phyloP scores from a whole-genome alignment of 2,797 vertebrate species.

The Chaetodon trifasciatus region DNA sequence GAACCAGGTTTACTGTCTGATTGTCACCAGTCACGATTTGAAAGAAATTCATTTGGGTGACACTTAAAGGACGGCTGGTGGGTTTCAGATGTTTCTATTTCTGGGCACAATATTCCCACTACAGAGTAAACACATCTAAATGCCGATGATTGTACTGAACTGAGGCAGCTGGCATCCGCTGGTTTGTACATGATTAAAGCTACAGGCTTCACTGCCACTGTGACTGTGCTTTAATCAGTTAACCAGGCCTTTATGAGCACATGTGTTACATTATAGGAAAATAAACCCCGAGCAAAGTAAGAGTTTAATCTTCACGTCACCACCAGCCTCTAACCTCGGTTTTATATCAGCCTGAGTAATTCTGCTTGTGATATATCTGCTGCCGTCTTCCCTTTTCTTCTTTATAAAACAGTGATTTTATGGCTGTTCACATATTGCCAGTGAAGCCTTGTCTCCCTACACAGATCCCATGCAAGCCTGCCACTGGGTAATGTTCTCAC shows the following conservation, averaged over 20 bases:
- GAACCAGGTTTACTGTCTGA: constrained; percentile 28
- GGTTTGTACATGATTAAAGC: constrained; percentile 72
- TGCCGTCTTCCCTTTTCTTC: not conserved
- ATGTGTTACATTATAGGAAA: constrained; percentile 44
- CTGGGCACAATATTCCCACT: constrained; percentile 31
- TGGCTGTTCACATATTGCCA: constrained; percentile 26
- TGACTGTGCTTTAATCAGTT: constrained; percentile 68
- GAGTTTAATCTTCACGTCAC: constrained; percentile 9
- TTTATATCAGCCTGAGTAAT: not conserved
- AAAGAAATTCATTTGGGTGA: constrained; percentile 47
- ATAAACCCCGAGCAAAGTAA: constrained; percentile 25
- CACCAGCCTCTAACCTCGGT: not conserved
- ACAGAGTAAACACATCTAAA: constrained; percentile 55
- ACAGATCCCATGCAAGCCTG: constrained; percentile 10
- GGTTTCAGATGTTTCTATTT: constrained; percentile 50
- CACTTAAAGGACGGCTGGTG: constrained; percentile 39
- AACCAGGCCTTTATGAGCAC: constrained; percentile 55
- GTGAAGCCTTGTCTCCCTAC: constrained; percentile 9
- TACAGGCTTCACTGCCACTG: constrained; percentile 47
- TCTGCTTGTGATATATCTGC: not conserved
- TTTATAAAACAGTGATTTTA: constrained; percentile 28
- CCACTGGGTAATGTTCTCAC: constrained; percentile 65
- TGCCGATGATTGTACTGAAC: constrained; percentile 43
- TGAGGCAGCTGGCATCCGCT: constrained; percentile 63
- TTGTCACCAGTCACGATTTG: constrained; percentile 38